Conservation (phyloP, 2,797 vertebrate genomes). For the Vultur gryphus region DNA sequence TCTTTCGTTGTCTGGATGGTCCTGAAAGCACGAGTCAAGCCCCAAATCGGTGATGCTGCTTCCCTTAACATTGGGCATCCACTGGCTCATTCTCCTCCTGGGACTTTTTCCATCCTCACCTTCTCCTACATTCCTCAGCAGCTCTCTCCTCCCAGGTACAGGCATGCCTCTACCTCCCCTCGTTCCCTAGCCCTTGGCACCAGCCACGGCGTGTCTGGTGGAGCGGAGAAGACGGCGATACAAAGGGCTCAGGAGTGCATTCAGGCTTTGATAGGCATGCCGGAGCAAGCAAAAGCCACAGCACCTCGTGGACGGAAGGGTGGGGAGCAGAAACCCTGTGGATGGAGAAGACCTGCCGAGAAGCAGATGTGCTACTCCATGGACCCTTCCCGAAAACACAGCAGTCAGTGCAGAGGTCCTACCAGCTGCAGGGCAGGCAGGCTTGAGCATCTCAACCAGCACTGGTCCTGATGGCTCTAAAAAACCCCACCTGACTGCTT, state of each 20-base stretch:
- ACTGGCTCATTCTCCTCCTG: not conserved
- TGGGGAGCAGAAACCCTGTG: not conserved
- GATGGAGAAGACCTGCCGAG: not conserved
- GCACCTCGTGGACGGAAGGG: not conserved
- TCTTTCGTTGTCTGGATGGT: not conserved
- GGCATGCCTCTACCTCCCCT: not conserved
- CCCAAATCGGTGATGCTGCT: not conserved
- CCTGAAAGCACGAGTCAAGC: not conserved
- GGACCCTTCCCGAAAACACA: not conserved
- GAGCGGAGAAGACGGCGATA: not conserved
- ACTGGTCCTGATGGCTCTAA: not conserved
- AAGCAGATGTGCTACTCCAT: not conserved
- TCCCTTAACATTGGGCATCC: not conserved
- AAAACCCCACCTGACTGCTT: not conserved
- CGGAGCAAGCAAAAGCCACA: not conserved
- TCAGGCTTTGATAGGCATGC: not conserved
- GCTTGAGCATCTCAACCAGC: not conserved
- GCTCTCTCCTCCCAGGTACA: not conserved
- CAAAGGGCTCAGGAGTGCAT: not conserved
- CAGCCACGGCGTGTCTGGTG: fast-evolving
- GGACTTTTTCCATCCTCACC: not conserved
- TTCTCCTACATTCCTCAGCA: not conserved
- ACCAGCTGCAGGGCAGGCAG: not conserved
- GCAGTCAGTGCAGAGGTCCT: not conserved
- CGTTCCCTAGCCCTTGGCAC: not conserved